phyloP scores from a whole-genome alignment of 2,113 vertebrate species.

The Psophia crepitans region DNA sequence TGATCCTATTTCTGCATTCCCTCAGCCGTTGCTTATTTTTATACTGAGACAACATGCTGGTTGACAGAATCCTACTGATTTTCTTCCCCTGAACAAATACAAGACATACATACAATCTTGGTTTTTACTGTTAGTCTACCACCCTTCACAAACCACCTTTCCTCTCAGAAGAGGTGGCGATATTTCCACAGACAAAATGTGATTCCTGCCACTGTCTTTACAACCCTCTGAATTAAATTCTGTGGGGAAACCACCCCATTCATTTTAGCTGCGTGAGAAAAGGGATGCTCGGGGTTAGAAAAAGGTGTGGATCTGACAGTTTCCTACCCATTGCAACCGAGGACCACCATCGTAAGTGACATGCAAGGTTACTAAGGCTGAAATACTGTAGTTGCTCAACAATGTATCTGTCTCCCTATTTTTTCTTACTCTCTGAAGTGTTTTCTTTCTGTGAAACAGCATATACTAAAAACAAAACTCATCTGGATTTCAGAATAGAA shows the following conservation, averaged over 20 bases:
- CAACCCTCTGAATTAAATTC: neutral
- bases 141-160: neutral
- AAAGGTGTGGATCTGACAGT: neutral
- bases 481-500: neutral
- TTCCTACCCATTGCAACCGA: neutral
- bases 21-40: constrained; percentile 14
- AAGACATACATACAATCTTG: neutral
- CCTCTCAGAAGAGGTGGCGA: neutral
- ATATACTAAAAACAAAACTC: neutral
- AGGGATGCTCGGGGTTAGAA: neutral
- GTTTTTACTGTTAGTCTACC: neutral
- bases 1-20: neutral
- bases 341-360: neutral
- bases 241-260: neutral
- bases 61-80: neutral
- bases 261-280: neutral
- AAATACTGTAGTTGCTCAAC: neutral
- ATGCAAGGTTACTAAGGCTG: neutral
- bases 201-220: neutral
- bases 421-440: neutral
- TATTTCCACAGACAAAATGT: neutral
- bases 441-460: neutral
- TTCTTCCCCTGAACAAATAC: neutral
- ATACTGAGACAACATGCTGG: neutral
- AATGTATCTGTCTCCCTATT: neutral